These are phyloP conservation scores for Atopsyche davidsoni DNA, from an alignment of 1,140 invertebrate genomes.

Conservation along the genomic window DNA sequence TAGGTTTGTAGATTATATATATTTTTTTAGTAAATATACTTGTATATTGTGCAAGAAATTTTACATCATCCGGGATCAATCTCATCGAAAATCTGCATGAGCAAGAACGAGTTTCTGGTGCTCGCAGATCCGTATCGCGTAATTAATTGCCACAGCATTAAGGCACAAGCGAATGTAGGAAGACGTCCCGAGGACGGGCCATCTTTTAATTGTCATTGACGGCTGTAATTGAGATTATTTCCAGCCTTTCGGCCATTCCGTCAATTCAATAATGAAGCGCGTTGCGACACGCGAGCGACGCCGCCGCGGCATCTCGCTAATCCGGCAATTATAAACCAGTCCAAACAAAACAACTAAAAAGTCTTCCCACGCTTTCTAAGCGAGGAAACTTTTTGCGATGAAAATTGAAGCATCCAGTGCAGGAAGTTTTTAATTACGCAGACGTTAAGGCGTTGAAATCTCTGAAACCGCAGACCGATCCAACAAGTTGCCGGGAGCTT, in stretches of 20 bases:
- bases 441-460: conserved; percentile 20
- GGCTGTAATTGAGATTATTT: too few species aligned
- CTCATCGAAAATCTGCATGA: too few species aligned
- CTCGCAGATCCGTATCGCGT: too few species aligned
- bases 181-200: too few species aligned
- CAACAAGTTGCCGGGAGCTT: conserved; percentile 5
- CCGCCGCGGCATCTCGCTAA: conserved; percentile 8
- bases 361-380: conserved; percentile 28
- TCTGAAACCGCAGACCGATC: conserved; percentile 10
- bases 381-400: conserved; percentile 26
- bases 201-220: too few species aligned
- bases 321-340: conserved; percentile 16
- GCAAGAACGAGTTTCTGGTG: too few species aligned
- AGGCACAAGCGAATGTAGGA: too few species aligned
- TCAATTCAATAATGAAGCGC: conserved; percentile 15
- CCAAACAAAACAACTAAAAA: conserved; percentile 17
- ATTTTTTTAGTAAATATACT: too few species aligned
- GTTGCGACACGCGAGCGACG: conserved; percentile 11
- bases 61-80: too few species aligned
- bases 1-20: too few species aligned
- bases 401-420: conserved; percentile 9
- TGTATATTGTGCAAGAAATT: too few species aligned
- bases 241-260: conserved; percentile 14
- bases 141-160: too few species aligned
- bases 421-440: conserved; percentile 10